Base-by-base conservation (phyloP, 2,888 invertebrate genomes). In the Merodon equestris region DNA sequence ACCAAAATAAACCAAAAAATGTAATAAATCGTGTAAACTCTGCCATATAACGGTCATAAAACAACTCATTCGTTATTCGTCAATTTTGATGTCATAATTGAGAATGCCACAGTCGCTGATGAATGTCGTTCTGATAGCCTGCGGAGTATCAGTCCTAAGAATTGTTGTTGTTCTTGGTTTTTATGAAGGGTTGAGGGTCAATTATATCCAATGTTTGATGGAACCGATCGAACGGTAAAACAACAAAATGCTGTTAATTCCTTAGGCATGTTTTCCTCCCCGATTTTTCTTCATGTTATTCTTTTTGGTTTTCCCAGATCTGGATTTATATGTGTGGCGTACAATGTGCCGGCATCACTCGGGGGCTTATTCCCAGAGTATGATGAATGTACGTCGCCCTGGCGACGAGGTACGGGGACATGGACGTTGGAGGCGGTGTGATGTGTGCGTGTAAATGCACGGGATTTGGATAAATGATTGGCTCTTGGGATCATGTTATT, bases 161-260 rank as follows among this genome's bases (percentile, higher is more conserved):
- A 56, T 47, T 27, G 27, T 15, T n/a, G 3, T 1, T 17, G 27
- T 10, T 50, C 12, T 40, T 17, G 17, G 44, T 58, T 75, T 70
- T 64, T 38, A 45, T 40, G 40, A 14, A 15, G 12, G 54, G 44
- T 4, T 1, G 34, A 36, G 38, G 42, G 50, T 18, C 17, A 61
- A 61, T 71, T 71, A 68, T 58, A 40, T 50, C 38, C 34, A 17
- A 10, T 34, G 57, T 77, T 79, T 79, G 79, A 79, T 79, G 38
- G 34, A n/a, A 70, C 79, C 79, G 79, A 74, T 64, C 47, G 45
- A 74, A 73, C 68, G 58, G 73, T 74, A 79, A 79, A 79, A 70
- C 58, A 47, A 58, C 36, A 17, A 51, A 56, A n/a, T 56, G 50
- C 47, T 74, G 68, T 70, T 79, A 74, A 79, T 79, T 70, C 74